Evolutionary conservation across 2,888 invertebrate species (phyloP).

Genomic region (Xestoiulus laeticollis): DNA sequence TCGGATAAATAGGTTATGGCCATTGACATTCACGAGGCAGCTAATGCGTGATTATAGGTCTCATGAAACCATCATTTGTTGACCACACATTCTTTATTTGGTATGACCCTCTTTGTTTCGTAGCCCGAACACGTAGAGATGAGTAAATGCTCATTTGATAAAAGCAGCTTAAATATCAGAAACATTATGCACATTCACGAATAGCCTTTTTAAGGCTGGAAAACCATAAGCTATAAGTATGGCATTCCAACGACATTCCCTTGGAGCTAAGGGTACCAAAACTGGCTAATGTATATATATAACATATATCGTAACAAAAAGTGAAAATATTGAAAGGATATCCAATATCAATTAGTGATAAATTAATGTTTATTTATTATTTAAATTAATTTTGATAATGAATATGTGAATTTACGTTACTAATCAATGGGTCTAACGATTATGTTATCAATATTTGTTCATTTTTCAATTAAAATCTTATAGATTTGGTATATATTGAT

Average conservation of each 20-base stretch:
- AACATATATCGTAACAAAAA: no score
- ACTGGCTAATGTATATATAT: no score
- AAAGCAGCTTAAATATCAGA: background rate
- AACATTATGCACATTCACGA: background rate
- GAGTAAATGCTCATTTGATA: background rate
- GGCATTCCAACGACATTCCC: no score
- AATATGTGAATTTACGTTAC: background rate
- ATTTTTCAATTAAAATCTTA: background rate
- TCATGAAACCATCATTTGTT: conserved; percentile 22
- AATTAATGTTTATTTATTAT: background rate
- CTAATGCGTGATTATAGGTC: background rate
- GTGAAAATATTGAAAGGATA: background rate
- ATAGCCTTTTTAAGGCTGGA: no score
- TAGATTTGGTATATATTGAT: background rate
- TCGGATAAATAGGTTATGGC: background rate
- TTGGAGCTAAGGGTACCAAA: no score
- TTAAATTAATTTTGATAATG: background rate
- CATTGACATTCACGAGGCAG: background rate
- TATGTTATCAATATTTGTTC: background rate
- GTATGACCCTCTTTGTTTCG: background rate
- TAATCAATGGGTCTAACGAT: background rate
- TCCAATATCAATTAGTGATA: no score
- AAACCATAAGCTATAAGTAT: no score
- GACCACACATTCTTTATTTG: conserved; percentile 3
- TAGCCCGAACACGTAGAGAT: background rate